phyloP scores from a whole-genome alignment of 2,888 invertebrate genomes.

The Callyntrura sp. region DNA sequence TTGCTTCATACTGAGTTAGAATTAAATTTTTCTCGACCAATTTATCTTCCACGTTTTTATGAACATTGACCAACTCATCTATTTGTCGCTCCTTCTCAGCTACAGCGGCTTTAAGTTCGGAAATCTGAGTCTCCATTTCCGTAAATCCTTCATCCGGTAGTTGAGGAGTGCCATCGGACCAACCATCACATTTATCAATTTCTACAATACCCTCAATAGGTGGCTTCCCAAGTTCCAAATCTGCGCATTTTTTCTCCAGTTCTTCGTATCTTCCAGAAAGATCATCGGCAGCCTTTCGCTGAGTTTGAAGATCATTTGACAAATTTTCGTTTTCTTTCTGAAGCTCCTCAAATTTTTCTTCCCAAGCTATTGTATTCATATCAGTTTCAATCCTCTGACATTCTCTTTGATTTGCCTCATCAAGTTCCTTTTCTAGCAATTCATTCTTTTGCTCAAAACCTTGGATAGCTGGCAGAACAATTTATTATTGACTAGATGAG shows the following conservation, averaged over 20 bases:
- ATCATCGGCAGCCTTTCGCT: conserved; percentile 60
- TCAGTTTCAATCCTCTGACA: conserved; percentile 61
- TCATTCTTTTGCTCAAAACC: conserved; percentile 40
- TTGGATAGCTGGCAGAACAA: background rate
- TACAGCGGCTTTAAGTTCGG: conserved; percentile 76
- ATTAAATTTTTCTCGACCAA: conserved; percentile 69
- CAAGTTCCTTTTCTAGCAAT: conserved; percentile 73
- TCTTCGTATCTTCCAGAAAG: conserved; percentile 60
- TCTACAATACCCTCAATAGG: conserved; percentile 59
- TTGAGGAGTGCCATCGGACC: conserved; percentile 73
- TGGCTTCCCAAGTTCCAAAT: conserved; percentile 64
- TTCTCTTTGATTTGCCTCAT: conserved; percentile 72
- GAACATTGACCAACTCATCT: conserved; percentile 21
- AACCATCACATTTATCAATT: conserved; percentile 73
- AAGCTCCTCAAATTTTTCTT: conserved; percentile 85
- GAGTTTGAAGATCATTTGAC: conserved; percentile 55
- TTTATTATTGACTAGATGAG: too few species aligned
- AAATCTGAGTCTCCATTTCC: conserved; percentile 77
- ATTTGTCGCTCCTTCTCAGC: conserved; percentile 59
- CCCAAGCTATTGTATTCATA: conserved; percentile 84
- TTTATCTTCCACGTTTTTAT: conserved; percentile 72
- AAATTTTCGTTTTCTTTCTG: conserved; percentile 86
- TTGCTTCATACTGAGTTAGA: conserved; percentile 53
- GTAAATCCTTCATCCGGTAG: conserved; percentile 74
- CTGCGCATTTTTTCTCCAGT: conserved; percentile 51